These are phyloP conservation scores for Rhodeus uyekii DNA, from an alignment of 2,797 vertebrate species.

Conservation along the genomic window DNA sequence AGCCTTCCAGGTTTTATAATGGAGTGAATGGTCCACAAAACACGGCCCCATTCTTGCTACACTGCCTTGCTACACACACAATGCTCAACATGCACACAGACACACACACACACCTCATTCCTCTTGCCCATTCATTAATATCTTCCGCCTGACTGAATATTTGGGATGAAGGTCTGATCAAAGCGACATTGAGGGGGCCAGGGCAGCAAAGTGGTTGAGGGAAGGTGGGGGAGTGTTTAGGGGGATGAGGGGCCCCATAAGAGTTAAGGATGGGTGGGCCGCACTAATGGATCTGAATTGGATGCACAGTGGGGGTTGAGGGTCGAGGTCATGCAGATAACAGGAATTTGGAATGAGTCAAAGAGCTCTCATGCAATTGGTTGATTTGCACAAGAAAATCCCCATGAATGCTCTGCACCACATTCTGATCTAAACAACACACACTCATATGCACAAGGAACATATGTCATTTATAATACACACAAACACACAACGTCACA, in stretches of 20 bases:
- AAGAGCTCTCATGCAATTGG: conserved; percentile 63
- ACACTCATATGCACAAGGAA: neutral
- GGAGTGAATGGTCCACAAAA: no score
- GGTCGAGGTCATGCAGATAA: conserved; percentile 60
- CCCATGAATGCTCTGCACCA: neutral
- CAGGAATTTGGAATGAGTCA: conserved; percentile 74
- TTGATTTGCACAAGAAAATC: conserved; percentile 56
- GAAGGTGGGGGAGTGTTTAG: conserved; percentile 33
- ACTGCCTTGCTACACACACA: neutral
- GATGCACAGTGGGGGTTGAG: neutral
- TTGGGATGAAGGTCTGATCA: conserved; percentile 75
- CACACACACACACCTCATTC: conserved; percentile 56
- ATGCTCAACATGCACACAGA: neutral
- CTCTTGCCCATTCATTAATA: conserved; percentile 72
- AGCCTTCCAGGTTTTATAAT: no score
- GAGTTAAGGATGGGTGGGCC: conserved; percentile 37
- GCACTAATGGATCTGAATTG: conserved; percentile 19
- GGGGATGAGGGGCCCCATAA: conserved; percentile 30
- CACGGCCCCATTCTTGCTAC: neutral
- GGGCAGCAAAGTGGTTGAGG: conserved; percentile 42
- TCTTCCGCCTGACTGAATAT: conserved; percentile 79
- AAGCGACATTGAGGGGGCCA: conserved; percentile 68
- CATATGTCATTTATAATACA: neutral
- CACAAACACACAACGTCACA: neutral
- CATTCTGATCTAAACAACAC: neutral